These are phyloP conservation scores for Drosophila gaucha DNA, from an alignment of 2,888 invertebrate species.

Conservation along the genomic window DNA sequence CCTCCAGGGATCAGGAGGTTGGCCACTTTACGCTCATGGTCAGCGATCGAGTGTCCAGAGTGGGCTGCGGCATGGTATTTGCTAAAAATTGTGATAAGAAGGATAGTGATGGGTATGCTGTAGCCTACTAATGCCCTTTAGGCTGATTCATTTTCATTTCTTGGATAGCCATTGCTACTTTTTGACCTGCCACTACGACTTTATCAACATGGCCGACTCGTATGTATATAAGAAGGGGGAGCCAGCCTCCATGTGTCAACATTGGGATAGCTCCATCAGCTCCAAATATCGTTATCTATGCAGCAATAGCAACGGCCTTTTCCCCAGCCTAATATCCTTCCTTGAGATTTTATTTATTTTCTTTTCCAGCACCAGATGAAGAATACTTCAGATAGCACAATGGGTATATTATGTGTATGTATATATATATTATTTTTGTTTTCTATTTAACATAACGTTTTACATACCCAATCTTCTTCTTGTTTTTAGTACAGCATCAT, in stretches of 20 bases:
- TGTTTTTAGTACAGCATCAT: not conserved
- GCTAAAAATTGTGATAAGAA: constrained; percentile 33
- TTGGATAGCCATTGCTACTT: constrained; percentile 49
- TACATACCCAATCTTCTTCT: not conserved
- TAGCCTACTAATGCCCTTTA: too few relatives aligned
- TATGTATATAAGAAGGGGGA: constrained; percentile 42
- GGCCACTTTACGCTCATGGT: constrained; percentile 42
- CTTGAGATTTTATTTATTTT: not conserved
- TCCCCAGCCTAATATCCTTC: not conserved
- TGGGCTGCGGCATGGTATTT: constrained; percentile 50
- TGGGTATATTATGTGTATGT: not conserved
- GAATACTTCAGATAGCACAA: not conserved
- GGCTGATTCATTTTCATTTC: not conserved
- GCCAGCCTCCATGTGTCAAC: constrained; percentile 31
- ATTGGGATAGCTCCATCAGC: constrained; percentile 36
- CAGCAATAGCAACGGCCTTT: constrained; percentile 34
- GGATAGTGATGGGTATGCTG: constrained; percentile 5
- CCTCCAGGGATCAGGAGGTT: too few relatives aligned
- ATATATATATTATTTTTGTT: not conserved
- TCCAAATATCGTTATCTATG: constrained; percentile 34
- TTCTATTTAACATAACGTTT: not conserved
- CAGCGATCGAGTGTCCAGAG: constrained; percentile 60
- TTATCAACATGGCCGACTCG: constrained; percentile 22
- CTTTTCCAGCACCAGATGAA: constrained; percentile 10
- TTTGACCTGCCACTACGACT: constrained; percentile 65